Percentiles rank a stretch among this genome's conserved stretches.
Conservation (phyloP, 2,888 invertebrate genomes). For the Caenorhabditis imperialis region DNA sequence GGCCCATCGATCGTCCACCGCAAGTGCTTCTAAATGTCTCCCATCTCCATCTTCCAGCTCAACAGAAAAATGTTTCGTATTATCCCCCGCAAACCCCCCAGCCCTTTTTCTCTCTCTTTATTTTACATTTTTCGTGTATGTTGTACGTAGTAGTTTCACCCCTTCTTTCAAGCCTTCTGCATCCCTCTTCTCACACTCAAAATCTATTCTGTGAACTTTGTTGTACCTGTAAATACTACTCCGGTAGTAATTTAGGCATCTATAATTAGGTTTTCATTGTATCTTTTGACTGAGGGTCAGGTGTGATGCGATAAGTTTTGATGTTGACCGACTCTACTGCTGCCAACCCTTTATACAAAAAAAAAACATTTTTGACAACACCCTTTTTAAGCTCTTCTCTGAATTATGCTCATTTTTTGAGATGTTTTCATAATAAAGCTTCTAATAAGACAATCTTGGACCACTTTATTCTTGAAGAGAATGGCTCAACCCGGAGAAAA, state of each 20-base stretch:
- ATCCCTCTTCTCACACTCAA: conserved; percentile 21
- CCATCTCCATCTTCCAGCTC: conserved; percentile 34
- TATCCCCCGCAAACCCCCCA: conserved; percentile 29
- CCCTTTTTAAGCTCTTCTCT: conserved; percentile 30
- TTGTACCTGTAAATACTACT: conserved; percentile 58
- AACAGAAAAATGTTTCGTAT: conserved; percentile 40
- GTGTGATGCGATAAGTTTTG: conserved; percentile 33
- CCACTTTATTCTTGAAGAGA: conserved; percentile 16
- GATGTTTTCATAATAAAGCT: conserved; percentile 46
- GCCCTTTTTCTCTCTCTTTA: conserved; percentile 18
- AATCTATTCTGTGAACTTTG: conserved; percentile 35
- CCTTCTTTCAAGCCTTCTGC: conserved; percentile 14
- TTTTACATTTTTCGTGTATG: conserved; percentile 23
- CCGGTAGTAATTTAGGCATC: conserved; percentile 55
- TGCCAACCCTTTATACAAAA: conserved; percentile 25
- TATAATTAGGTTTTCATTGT: conserved; percentile 51
- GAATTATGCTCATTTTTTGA: conserved; percentile 43
- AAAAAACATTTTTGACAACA: conserved; percentile 32
- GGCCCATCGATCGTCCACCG: conserved; percentile 73
- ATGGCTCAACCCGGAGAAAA: conserved; percentile 44
- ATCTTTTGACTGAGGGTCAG: conserved; percentile 32
- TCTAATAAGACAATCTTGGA: conserved; percentile 34
- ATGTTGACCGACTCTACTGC: conserved; percentile 43
- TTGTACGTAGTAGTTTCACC: conserved; percentile 38
- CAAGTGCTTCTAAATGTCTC: conserved; percentile 70